These are phyloP conservation scores for Enteromius fasciolatus DNA, from an alignment of 2,797 vertebrate species.

Conservation along the genomic window DNA sequence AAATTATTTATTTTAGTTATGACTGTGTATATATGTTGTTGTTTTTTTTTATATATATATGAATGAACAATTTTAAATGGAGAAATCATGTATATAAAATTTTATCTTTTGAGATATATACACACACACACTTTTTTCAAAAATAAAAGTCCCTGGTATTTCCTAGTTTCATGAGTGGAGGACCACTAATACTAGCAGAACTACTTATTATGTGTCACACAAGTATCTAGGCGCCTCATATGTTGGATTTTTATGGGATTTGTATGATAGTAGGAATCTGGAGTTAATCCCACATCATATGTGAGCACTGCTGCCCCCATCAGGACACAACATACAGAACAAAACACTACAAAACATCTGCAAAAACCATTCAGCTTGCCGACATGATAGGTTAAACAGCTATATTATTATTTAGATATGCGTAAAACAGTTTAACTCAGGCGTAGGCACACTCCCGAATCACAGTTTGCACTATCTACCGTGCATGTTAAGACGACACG, in stretches of 20 bases:
- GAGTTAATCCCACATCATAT: slow-evolving; percentile 14
- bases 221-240: not conserved
- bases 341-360: slow-evolving; percentile 13
- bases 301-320: slow-evolving; percentile 63
- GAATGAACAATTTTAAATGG: not conserved
- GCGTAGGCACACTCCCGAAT: too few species aligned
- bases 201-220: not conserved
- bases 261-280: not conserved
- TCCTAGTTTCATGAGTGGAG: not conserved
- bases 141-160: not conserved
- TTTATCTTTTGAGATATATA: too few species aligned
- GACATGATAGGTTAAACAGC: not conserved
- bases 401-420: not conserved
- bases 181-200: not conserved
- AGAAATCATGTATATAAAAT: too few species aligned
- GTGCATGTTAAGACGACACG: not conserved
- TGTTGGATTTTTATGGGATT: not conserved
- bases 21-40: too few species aligned
- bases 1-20: too few species aligned
- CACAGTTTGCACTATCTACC: not conserved
- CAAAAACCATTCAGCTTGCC: not conserved
- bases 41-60: too few species aligned
- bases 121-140: too few species aligned
- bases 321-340: slow-evolving; percentile 45
- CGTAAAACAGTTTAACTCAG: not conserved